phyloP scores from a whole-genome alignment of 2,797 vertebrate genomes.

The Scolopax rusticola region DNA sequence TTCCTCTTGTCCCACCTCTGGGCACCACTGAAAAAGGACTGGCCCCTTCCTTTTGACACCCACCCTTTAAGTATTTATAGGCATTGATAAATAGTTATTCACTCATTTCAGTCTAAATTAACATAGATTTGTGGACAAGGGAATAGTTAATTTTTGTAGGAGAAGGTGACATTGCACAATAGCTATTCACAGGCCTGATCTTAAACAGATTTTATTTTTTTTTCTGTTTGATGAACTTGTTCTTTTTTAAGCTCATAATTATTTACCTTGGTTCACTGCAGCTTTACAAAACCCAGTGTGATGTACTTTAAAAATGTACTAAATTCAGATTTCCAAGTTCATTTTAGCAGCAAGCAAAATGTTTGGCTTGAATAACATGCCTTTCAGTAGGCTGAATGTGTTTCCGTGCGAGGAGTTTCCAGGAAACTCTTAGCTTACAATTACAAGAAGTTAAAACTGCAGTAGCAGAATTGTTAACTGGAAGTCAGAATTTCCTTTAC shows the following conservation, averaged over 20 bases:
- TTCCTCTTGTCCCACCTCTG: too few relatives aligned
- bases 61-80: too few relatives aligned
- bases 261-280: neutral
- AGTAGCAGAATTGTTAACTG: constrained; percentile 61
- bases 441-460: constrained; percentile 68
- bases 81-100: neutral
- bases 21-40: too few relatives aligned
- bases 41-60: too few relatives aligned
- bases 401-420: constrained; percentile 62
- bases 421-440: constrained; percentile 70
- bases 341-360: constrained; percentile 27
- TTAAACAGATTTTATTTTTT: neutral
- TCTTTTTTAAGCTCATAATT: neutral
- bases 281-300: neutral
- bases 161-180: neutral
- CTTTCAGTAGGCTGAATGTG: constrained; percentile 29
- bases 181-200: neutral
- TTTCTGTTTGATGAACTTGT: neutral
- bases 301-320: neutral
- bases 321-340: constrained; percentile 24
- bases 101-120: neutral
- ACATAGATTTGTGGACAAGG: neutral
- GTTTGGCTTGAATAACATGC: constrained; percentile 17
- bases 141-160: neutral
- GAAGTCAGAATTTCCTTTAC: constrained; percentile 71